Base-by-base conservation (phyloP, 2,113 vertebrate genomes). In the Rhea pennata region DNA sequence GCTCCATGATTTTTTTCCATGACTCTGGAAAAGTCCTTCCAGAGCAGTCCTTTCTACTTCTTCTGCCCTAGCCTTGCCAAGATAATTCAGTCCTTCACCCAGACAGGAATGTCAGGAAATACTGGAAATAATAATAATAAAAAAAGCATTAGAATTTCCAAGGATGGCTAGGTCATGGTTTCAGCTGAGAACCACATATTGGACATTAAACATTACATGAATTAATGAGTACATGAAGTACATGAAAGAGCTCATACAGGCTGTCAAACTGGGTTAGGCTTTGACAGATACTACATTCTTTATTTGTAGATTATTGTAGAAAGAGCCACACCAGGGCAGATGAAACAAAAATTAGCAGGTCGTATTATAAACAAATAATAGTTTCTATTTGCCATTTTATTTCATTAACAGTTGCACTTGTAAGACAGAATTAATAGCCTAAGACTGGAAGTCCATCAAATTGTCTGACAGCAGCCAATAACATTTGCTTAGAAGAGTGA, bases 291-390 rank as follows among this genome's bases (percentile, higher is more conserved):
- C 9, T 61, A 44, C 7, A 9, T 46, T 64, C 31, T 48, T 72
- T 0, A 0, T 54, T 53, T 59, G 65, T 56, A 39, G 10, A 27
- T 59, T 77, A 61, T 12, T 23, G 8, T 21, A 29, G 6, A 12
- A 76, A 81, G 76, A 92, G 15, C 11, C 31, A 61, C 22, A 56
- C 4, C 58, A 33, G 19, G 6, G 6, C 14, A 78, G 40, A 65
- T 26, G 20, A 36, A 76, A 69, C 69, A 73, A 36, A 58, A 65
- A 50, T 15, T 7, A 80, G 13, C 33, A 65, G 13, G n/a, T 53
- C 3, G 1, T 36, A 59, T 31, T 39, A 36, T 13, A 8, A 33
- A 50, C 5, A 84, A 92, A 88, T 31, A 69, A 44, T 12, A 54
- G 8, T 39, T 91, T 70, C 19, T 65, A 3, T 36, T 94, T 81